Evolutionary conservation across 2,113 vertebrate genomes (phyloP).

Genomic region (Emydura subglobosa): DNA sequence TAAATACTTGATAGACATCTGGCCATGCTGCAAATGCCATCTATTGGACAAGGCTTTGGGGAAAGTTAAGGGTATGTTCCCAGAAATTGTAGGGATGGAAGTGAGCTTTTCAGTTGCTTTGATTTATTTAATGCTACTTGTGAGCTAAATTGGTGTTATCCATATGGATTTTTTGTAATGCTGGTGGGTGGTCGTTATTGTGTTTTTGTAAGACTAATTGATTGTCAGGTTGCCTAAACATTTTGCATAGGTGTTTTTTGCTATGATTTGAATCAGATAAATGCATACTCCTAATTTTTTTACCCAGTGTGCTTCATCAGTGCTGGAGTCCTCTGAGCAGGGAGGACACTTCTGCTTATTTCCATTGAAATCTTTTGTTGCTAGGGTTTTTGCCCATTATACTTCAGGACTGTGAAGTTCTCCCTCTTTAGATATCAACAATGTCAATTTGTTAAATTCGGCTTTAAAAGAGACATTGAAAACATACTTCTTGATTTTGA

Average conservation of each 20-base stretch:
- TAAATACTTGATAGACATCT: fast-evolving
- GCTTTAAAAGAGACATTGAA: constrained; percentile 43
- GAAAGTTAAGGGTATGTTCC: neutral
- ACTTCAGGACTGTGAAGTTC: constrained; percentile 40
- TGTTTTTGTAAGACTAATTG: neutral
- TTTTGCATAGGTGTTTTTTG: neutral
- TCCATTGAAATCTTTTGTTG: neutral
- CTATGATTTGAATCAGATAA: neutral
- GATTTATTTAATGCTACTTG: neutral
- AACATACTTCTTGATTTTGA: constrained; percentile 27
- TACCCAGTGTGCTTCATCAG: fast-evolving
- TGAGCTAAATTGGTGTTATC: constrained; percentile 12
- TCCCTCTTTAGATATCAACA: neutral
- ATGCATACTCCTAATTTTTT: neutral
- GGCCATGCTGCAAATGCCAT: fast-evolving
- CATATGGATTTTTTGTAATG: neutral
- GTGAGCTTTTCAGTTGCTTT: constrained; percentile 8
- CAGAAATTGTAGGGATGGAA: neutral
- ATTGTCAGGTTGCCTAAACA: neutral
- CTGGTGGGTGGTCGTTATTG: neutral
- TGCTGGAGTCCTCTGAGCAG: neutral
- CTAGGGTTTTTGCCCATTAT: neutral
- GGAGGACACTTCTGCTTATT: neutral
- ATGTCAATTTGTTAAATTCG: constrained; percentile 30
- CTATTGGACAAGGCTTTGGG: constrained; percentile 10